Evolutionary conservation across 2,888 invertebrate genomes (phyloP).

Genomic region (Philereme transversata): DNA sequence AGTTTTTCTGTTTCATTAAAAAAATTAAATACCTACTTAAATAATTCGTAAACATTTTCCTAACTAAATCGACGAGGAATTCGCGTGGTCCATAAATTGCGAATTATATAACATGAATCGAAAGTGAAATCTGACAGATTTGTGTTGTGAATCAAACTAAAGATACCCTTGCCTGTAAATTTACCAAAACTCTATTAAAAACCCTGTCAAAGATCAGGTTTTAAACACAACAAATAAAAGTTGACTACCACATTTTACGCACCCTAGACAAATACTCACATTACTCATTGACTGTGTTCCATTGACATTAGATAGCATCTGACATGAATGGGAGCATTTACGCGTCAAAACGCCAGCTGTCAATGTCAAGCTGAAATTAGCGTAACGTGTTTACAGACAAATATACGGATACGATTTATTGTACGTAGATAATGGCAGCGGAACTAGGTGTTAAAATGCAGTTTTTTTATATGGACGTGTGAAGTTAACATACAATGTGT

Average conservation of each 20-base stretch:
- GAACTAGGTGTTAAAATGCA: constrained; percentile 13
- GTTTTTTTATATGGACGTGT: no score
- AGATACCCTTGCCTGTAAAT: no score
- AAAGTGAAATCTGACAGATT: no score
- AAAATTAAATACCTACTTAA: no score
- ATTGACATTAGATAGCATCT: constrained; percentile 12
- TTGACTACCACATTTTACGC: not conserved
- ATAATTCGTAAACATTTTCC: no score
- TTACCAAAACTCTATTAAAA: no score
- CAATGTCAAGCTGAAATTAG: constrained; percentile 30
- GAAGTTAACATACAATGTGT: no score
- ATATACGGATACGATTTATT: constrained; percentile 30
- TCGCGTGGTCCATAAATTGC: no score
- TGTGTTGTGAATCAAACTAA: no score
- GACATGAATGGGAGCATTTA: constrained; percentile 29
- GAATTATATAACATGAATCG: no score
- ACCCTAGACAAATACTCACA: constrained; percentile 12
- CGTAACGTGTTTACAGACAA: constrained; percentile 39
- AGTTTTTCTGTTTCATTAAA: no score
- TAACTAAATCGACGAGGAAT: no score
- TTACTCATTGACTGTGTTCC: constrained; percentile 6
- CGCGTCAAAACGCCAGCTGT: constrained; percentile 27
- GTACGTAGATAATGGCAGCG: constrained; percentile 23
- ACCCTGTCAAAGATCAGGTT: not conserved
- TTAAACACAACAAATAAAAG: not conserved